Evolutionary conservation across 2,797 vertebrate species (phyloP).

Genomic region (Mycteria americana): DNA sequence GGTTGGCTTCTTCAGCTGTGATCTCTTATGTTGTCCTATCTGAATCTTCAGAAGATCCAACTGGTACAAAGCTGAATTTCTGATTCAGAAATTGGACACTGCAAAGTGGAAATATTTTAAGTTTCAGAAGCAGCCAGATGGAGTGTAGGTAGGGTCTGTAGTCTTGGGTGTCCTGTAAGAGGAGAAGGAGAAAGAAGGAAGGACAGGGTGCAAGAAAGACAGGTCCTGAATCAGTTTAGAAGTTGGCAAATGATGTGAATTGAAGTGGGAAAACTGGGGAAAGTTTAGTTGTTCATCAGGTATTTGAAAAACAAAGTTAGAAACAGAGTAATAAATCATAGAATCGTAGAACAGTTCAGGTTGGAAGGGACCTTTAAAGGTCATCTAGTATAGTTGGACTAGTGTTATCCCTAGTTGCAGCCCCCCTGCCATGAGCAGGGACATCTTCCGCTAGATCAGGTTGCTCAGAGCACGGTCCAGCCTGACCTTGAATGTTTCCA

Average conservation of each 20-base stretch:
- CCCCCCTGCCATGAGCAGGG: background rate
- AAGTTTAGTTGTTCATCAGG: fast-evolving
- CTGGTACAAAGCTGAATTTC: background rate
- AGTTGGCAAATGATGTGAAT: background rate
- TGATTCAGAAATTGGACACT: no score
- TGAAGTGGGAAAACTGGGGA: fast-evolving
- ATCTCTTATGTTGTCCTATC: background rate
- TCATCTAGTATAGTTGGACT: background rate
- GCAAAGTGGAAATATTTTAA: background rate
- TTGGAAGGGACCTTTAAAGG: background rate
- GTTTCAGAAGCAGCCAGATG: background rate
- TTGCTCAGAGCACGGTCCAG: background rate
- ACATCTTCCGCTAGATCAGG: background rate
- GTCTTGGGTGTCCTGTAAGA: background rate
- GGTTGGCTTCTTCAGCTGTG: background rate
- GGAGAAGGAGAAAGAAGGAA: background rate
- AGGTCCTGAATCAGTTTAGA: background rate
- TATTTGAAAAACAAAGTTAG: background rate
- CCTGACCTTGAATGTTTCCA: background rate
- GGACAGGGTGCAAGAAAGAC: background rate
- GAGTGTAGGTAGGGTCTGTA: background rate
- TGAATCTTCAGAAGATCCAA: background rate
- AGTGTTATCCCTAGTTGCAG: background rate
- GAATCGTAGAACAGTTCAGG: background rate
- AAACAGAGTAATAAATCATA: fast-evolving